Evolutionary conservation across 2,113 vertebrate species (phyloP).

Genomic region (Mixornis gularis): DNA sequence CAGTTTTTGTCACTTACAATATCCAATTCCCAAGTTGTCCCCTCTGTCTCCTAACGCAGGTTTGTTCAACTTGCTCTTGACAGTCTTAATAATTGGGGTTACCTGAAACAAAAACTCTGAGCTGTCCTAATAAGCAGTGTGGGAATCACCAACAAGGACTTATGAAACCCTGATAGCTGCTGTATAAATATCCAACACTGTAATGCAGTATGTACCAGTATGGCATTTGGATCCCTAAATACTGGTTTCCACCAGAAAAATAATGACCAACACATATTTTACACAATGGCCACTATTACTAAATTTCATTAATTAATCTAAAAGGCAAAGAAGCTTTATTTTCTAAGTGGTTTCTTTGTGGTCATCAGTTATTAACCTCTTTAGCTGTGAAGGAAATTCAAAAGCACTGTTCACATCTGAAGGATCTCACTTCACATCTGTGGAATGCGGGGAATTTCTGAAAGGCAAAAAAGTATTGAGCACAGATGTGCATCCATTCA

Average conservation of each 20-base stretch:
- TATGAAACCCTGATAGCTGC: neutral
- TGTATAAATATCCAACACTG: neutral
- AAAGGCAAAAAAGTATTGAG: neutral
- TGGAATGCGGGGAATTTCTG: conserved; percentile 19
- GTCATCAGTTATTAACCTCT: neutral
- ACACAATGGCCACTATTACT: neutral
- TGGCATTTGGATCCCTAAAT: neutral
- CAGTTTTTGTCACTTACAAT: neutral
- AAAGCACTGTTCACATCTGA: neutral
- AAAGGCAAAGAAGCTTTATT: neutral
- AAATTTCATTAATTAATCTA: neutral
- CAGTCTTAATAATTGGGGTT: neutral
- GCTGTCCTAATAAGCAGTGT: neutral
- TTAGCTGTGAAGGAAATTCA: neutral
- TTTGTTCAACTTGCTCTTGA: neutral
- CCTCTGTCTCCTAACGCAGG: neutral
- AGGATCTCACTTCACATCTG: neutral
- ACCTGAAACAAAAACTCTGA: neutral
- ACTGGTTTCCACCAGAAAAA: neutral
- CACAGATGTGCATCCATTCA: conserved; percentile 43
- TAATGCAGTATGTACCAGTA: neutral
- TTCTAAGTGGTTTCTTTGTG: neutral
- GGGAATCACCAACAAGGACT: neutral
- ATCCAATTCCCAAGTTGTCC: neutral
- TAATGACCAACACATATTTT: neutral